These are phyloP conservation scores for Lampris megalopsis DNA, from an alignment of 2,113 vertebrate genomes.

Conservation along the genomic window DNA sequence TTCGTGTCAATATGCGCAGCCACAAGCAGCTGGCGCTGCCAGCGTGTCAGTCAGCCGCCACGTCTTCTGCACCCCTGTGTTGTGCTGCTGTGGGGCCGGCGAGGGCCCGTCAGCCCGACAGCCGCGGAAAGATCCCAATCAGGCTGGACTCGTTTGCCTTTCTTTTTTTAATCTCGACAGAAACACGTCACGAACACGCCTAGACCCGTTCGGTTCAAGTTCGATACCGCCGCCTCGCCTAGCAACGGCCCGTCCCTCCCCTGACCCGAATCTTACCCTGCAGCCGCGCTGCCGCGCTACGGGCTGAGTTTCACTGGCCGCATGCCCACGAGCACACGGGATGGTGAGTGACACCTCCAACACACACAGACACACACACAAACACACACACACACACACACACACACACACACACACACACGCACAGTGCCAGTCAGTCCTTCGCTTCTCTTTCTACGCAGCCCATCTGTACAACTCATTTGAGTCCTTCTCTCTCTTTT, in stretches of 20 bases:
- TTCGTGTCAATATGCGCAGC: background rate
- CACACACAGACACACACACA: background rate
- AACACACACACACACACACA: too few relatives aligned
- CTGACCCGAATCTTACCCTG: slow-evolving; percentile 6
- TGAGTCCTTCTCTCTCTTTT: slow-evolving; percentile 1
- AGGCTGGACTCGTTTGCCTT: slow-evolving; percentile 59
- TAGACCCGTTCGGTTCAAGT: slow-evolving; percentile 3
- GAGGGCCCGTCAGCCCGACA: slow-evolving; percentile 38
- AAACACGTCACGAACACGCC: slow-evolving; percentile 36
- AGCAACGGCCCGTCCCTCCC: slow-evolving; percentile 14
- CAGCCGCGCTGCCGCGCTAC: slow-evolving; percentile 5
- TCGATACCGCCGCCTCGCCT: background rate
- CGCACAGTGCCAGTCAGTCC: background rate
- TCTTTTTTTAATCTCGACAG: slow-evolving; percentile 25
- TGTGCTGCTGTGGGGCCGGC: slow-evolving; percentile 17
- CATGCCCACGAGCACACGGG: slow-evolving; percentile 10
- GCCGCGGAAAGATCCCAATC: slow-evolving; percentile 58
- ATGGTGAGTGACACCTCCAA: slow-evolving; percentile 28
- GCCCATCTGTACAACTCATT: background rate
- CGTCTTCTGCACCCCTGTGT: slow-evolving; percentile 6
- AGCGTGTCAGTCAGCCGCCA: background rate
- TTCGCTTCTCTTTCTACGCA: background rate
- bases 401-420: too few relatives aligned
- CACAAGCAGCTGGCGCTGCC: background rate
- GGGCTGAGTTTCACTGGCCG: slow-evolving; percentile 11